These are phyloP conservation scores for Akabosia matsudoensis DNA, from an alignment of 1,140 invertebrate species.

Conservation along the genomic window DNA sequence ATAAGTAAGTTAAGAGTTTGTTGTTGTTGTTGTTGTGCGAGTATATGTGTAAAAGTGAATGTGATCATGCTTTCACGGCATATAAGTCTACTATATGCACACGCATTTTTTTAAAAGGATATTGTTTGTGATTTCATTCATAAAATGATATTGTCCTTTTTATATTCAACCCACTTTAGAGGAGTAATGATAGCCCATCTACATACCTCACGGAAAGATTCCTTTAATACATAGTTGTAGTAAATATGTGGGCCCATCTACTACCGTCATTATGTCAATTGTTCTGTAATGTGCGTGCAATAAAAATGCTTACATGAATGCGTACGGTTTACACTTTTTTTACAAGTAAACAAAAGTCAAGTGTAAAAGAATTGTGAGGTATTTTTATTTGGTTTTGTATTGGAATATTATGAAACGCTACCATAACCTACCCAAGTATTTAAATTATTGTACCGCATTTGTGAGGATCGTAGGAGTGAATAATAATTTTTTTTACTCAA, in stretches of 20 bases:
- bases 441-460: not conserved
- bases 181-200: not conserved
- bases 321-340: not conserved
- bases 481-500: no score
- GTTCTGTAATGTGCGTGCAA: not conserved
- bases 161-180: slow-evolving; percentile 14
- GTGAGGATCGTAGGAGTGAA: no score
- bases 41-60: no score
- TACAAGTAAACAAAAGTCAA: no score
- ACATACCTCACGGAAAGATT: not conserved
- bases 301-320: not conserved
- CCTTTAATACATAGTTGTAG: not conserved
- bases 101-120: slow-evolving; percentile 22
- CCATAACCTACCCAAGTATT: not conserved
- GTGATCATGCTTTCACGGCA: slow-evolving; percentile 4
- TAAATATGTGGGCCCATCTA: not conserved
- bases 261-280: not conserved
- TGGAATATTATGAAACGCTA: not conserved
- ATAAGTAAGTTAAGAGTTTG: not conserved
- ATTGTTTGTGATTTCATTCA: slow-evolving; percentile 24
- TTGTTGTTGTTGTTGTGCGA: slow-evolving; percentile 5
- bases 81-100: not conserved
- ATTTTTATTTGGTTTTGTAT: not conserved
- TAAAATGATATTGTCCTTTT: slow-evolving; percentile 25
- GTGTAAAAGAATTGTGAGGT: not conserved